phyloP scores from a whole-genome alignment of 2,113 vertebrate genomes.

The Pteruthius melanotis region DNA sequence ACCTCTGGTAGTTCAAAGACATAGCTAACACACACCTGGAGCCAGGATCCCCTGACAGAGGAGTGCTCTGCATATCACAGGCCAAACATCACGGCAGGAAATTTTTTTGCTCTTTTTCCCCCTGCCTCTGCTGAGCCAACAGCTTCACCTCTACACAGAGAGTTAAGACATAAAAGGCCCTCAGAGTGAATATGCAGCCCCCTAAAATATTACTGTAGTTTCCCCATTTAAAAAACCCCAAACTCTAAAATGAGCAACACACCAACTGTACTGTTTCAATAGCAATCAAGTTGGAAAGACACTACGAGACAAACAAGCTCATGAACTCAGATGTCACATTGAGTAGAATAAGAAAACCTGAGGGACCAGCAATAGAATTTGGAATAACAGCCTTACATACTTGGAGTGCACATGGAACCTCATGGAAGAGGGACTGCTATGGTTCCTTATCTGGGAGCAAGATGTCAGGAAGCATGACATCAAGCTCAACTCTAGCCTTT shows the following conservation, averaged over 20 bases:
- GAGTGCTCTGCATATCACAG: neutral
- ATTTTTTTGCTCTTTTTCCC: neutral
- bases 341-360: neutral
- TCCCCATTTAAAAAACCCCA: neutral
- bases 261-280: neutral
- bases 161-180: neutral
- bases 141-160: neutral
- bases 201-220: neutral
- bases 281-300: neutral
- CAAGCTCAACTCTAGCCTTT: neutral
- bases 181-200: neutral
- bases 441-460: neutral
- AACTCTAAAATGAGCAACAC: neutral
- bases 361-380: neutral
- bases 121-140: neutral
- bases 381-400: neutral
- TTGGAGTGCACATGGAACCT: accelerated
- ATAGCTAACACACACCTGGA: neutral
- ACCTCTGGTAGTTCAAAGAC: neutral
- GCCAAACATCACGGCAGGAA: neutral
- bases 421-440: neutral
- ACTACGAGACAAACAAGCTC: neutral
- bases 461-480: neutral
- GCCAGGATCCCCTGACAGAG: neutral
- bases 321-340: neutral